phyloP scores from a whole-genome alignment of 2,113 vertebrate species.

The human region GRCh38 chr3:193696501-193697000 shows the following conservation, averaged over 20 bases:
- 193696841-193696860: background rate
- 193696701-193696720: background rate
- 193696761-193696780: background rate
- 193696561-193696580: constrained; percentile 90
- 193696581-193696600: constrained; percentile 84
- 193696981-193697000: background rate
- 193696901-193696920: no score
- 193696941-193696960: background rate
- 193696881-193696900: background rate
- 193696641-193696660: constrained; percentile 58
- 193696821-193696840: background rate
- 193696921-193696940: accelerated
- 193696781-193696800: background rate
- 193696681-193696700: background rate
- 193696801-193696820: background rate
- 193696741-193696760: constrained; percentile 7
- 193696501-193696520: constrained; percentile 52
- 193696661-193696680: background rate
- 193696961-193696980: background rate
- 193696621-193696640: constrained; percentile 52
- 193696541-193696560: constrained; percentile 85
- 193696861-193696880: background rate
- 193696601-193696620: constrained; percentile 80
- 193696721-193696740: background rate
- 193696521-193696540: constrained; percentile 64